Percentiles rank a stretch among this genome's conserved stretches.
Conservation (phyloP, 2,113 vertebrate species). For the Istiophorus platypterus region DNA sequence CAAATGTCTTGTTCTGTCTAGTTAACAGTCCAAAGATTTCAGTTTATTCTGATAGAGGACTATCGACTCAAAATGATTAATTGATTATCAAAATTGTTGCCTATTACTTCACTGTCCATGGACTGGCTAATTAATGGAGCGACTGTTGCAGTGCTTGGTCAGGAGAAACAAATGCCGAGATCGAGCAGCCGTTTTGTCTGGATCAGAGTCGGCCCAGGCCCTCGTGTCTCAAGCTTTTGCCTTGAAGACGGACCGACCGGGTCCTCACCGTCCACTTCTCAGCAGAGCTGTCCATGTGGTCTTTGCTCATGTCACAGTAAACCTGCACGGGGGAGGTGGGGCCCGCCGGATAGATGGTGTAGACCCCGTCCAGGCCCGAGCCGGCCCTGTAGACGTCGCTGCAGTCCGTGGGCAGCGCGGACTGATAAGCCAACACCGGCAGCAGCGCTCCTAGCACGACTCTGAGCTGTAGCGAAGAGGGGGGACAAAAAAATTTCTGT, state of each 20-base stretch:
- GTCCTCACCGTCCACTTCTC: conserved; percentile 67
- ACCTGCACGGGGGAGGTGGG: conserved; percentile 59
- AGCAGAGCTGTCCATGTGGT: neutral
- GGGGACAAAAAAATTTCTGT: neutral
- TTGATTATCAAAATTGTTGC: too few species aligned
- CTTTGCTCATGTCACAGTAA: conserved; percentile 71
- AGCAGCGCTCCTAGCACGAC: conserved; percentile 38
- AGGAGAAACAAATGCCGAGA: neutral
- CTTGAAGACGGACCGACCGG: neutral
- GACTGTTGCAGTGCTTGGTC: too few species aligned
- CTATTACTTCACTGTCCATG: too few species aligned
- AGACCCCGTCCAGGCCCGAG: conserved; percentile 52
- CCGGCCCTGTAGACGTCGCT: conserved; percentile 62
- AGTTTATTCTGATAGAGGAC: too few species aligned
- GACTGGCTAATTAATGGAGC: too few species aligned
- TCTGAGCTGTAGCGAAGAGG: conserved; percentile 39
- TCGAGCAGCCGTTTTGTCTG: neutral
- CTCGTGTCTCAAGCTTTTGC: neutral
- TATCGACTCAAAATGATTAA: too few species aligned
- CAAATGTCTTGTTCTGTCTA: too few species aligned
- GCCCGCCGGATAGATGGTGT: conserved; percentile 69
- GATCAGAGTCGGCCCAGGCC: neutral
- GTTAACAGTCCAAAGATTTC: too few species aligned
- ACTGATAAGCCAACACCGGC: conserved; percentile 23
- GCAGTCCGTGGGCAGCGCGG: conserved; percentile 57